Base-by-base conservation (phyloP, 1,140 invertebrate genomes). In the Drosophila sp. region DNA sequence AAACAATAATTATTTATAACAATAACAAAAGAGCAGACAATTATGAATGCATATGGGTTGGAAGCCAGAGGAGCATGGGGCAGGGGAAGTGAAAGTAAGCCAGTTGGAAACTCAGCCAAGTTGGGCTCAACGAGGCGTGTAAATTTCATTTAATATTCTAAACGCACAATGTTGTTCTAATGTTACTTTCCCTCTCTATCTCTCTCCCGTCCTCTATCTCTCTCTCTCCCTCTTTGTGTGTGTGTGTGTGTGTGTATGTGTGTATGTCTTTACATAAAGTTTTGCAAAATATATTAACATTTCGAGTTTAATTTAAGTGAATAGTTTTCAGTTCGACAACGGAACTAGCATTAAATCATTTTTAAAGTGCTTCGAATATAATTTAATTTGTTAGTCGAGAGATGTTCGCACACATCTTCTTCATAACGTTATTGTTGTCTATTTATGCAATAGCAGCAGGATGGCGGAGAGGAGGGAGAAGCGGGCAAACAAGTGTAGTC, bases 1-100 rank as follows among this genome's bases (percentile, higher is more conserved):
- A 87, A 86, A 86, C 71, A 76, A 86, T 86, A 86, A 86, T 83
- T 83, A 87, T 83, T 79, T 86, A 79, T 50, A 72, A 76, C 75
- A 79, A 86, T 72, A 77, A 64, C 66, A 80, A 69, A 78, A 72
- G 70, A 75, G 54, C 72, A 76, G 72, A 71, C 80, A 84, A 76
- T 71, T 78, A 72, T 62, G 55, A 62, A 66, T 71, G 73, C 74
- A 82, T 71, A 66, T 80, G 72, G 47, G 23, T 50, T 7, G 44
- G 7, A 7, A 23, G 25, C 17, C 17, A 50, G 23, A 27, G 2
- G 23, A 23, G 8, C 0, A 10, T 7, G 44, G 17, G 17, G 41
- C 17, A 4, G 41, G 23, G 5, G 44, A 7, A 38, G 35, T 50
- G 44, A 25, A 50, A 61, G 69, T 72, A 60, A 66, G 33, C 80